Base-by-base conservation (phyloP, 2,888 invertebrate species). In the Lycophotia porphyrea region DNA sequence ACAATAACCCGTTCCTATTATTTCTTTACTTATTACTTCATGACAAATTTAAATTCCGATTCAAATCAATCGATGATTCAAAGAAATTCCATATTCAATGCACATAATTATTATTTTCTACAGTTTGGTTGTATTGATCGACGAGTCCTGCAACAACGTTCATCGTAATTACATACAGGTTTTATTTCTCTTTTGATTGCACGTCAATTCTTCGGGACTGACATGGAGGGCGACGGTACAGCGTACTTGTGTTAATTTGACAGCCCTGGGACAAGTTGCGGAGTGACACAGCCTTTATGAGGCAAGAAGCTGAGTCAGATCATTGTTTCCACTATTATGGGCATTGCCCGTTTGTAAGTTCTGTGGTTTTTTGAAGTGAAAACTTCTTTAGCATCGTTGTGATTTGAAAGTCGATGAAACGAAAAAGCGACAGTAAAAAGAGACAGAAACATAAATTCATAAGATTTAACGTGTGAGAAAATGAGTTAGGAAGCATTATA, bases 281-380 rank as follows among this genome's bases (percentile, higher is more conserved):
- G 52, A 68, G n/a, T 39, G 75, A 47, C 42, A 49, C 21, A n/a
- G 52, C 68, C 64, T 75, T 80, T 71, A 31, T 27, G 55, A 66
- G 55, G 55, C 36, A 66, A 81, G 76, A 71, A 44, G 69, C 76
- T 82, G 72, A 76, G 74, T 86, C 75, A 77, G 58, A 55, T 67
- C 75, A 81, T 85, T 84, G 76, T 84, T 76, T 69, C 36, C 74
- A 68, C 66, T 78, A 73, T 75, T 84, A 72, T 78, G 76, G 76
- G 44, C 77, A 75, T 72, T 78, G 65, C 36, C 42, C 47, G 31
- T 69, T 61, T 72, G 42, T 58, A 36, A 70, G 13, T 49, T 70
- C 39, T n/a, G 7, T 47, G 21, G 47, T 49, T 9, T 67, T 63
- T 36, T n/a, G n/a, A n/a, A n/a, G n/a, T n/a, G n/a, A n/a, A n/a